Percentiles rank a stretch among this genome's conserved stretches.
Conservation (phyloP, 2,797 vertebrate genomes). For the Geotrypetes seraphini region DNA sequence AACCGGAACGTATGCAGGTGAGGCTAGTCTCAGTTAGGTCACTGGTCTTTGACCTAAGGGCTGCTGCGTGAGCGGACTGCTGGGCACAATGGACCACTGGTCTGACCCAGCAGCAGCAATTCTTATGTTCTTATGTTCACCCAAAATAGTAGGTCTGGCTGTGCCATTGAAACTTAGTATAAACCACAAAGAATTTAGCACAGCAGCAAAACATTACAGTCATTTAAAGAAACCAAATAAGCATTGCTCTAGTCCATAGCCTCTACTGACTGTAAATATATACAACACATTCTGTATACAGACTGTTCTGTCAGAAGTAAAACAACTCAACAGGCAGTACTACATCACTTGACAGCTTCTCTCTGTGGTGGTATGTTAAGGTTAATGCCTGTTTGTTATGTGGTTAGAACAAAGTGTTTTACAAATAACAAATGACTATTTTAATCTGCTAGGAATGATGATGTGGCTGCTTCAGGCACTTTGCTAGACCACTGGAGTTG, state of each 20-base stretch:
- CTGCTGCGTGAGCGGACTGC: no score
- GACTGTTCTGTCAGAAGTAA: constrained; percentile 3
- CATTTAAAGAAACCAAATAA: fast-evolving
- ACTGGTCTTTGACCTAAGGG: no score
- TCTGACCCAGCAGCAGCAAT: no score
- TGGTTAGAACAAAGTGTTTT: no score
- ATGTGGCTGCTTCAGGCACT: background rate
- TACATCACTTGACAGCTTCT: constrained; percentile 38
- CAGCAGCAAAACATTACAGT: background rate
- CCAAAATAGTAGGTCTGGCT: no score
- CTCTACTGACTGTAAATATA: background rate
- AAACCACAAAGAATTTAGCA: no score
- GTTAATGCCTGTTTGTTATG: constrained; percentile 26
- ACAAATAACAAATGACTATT: no score
- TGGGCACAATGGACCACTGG: no score
- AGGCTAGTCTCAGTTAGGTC: no score
- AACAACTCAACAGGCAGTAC: constrained; percentile 27
- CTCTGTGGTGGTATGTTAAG: constrained; percentile 18
- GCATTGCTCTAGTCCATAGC: background rate
- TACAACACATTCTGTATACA: background rate
- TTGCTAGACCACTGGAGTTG: constrained; percentile 16
- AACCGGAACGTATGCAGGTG: no score
- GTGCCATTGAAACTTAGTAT: no score
- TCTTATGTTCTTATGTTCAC: no score
- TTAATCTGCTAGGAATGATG: background rate